Conservation (phyloP, 1,140 invertebrate genomes). For the Orussus abietinus region DNA sequence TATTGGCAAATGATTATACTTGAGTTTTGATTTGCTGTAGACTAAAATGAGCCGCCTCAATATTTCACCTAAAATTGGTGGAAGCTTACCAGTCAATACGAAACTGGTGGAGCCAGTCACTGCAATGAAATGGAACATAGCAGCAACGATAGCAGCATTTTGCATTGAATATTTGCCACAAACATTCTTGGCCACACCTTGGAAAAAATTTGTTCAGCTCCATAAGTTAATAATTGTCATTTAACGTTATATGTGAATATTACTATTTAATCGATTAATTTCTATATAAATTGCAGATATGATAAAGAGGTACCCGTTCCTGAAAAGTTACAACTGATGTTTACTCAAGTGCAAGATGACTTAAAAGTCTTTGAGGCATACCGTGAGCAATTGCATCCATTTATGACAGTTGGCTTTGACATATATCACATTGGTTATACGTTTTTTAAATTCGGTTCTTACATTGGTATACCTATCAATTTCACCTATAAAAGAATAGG, state of each 20-base stretch:
- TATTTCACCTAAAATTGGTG: too few species aligned
- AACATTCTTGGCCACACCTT: too few species aligned
- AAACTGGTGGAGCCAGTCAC: too few species aligned
- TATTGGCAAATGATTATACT: too few species aligned
- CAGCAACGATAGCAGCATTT: too few species aligned
- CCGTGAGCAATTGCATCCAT: constrained; percentile 52
- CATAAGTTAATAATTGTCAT: constrained; percentile 3
- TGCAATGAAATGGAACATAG: too few species aligned
- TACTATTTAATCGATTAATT: too few species aligned
- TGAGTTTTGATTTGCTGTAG: too few species aligned
- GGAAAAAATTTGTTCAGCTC: constrained; percentile 1
- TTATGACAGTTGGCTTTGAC: constrained; percentile 64
- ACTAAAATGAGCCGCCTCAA: too few species aligned
- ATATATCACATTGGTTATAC: constrained; percentile 55
- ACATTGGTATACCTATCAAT: constrained; percentile 63
- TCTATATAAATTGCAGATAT: constrained; percentile 16
- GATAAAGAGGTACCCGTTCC: constrained; percentile 46
- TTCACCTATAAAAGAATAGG: constrained; percentile 52
- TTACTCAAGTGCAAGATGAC: constrained; percentile 54
- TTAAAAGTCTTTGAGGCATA: constrained; percentile 45
- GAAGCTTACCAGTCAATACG: too few species aligned
- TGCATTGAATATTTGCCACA: too few species aligned
- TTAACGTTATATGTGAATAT: neutral
- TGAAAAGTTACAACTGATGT: constrained; percentile 36
- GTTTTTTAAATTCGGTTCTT: constrained; percentile 49